Evolutionary conservation across 2,797 vertebrate species (phyloP).

Genomic region (Eremophila alpestris): DNA sequence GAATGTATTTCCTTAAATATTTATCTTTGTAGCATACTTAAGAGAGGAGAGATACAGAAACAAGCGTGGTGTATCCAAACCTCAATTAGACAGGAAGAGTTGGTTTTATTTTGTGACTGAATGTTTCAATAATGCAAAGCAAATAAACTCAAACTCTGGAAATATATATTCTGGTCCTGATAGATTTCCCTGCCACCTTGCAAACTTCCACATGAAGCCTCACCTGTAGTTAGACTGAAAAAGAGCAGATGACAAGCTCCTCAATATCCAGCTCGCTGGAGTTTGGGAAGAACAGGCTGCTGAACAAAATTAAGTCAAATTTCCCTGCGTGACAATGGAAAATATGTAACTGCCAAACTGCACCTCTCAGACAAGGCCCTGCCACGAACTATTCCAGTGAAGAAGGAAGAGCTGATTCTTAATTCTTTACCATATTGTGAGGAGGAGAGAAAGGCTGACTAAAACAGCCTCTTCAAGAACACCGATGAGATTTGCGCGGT

Average conservation of each 20-base stretch:
- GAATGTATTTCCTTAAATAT: not conserved
- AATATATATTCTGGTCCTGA: not conserved
- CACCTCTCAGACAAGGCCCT: not conserved
- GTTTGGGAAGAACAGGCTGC: not conserved
- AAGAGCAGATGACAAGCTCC: not conserved
- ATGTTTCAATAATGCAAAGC: not conserved
- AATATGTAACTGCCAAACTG: not conserved
- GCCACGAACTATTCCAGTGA: not conserved
- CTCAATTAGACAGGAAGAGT: slow-evolving; percentile 18
- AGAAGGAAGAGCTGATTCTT: slow-evolving; percentile 13
- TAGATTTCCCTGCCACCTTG: slow-evolving; percentile 13
- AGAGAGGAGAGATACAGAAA: not conserved
- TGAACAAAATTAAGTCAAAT: not conserved
- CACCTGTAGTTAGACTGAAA: not conserved
- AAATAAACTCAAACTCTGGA: not conserved
- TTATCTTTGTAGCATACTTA: not conserved
- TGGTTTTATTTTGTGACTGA: slow-evolving; percentile 17
- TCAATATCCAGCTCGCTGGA: not conserved
- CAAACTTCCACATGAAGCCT: slow-evolving; percentile 10
- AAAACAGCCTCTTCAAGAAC: slow-evolving; percentile 36
- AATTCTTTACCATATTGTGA: not conserved
- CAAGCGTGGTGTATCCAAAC: not conserved
- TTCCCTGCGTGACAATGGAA: slow-evolving; percentile 1
- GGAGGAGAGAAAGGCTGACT: not conserved
- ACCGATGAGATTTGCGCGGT: not conserved